These are phyloP conservation scores for Ptychodera flava DNA, from an alignment of 35 echinoderm and acorn worm genomes.

Conservation along the genomic window DNA sequence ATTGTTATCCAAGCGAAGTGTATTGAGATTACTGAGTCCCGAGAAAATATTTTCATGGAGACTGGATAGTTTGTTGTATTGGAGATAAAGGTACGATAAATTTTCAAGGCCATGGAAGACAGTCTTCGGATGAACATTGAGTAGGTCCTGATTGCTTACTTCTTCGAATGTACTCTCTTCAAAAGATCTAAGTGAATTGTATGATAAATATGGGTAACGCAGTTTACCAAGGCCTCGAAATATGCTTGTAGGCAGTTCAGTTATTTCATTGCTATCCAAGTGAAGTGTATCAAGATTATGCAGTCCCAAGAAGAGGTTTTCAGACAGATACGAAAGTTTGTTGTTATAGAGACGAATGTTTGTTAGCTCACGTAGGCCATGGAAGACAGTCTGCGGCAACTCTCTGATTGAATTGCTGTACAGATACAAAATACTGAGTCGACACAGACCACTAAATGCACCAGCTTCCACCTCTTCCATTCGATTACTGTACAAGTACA, in stretches of 20 bases:
- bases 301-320: not conserved
- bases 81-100: no score
- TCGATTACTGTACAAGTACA: not conserved
- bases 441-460: not conserved
- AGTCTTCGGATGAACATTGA: no score
- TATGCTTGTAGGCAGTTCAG: not conserved
- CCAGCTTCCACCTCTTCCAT: not conserved
- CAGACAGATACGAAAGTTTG: not conserved
- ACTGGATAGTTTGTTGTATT: no score
- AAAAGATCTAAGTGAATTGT: not conserved
- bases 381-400: not conserved
- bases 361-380: not conserved
- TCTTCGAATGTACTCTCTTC: not conserved
- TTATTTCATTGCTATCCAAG: not conserved
- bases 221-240: not conserved
- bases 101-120: no score
- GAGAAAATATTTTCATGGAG: no score
- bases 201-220: not conserved
- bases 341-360: not conserved
- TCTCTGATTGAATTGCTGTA: not conserved
- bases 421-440: not conserved
- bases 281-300: not conserved
- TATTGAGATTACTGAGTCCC: no score
- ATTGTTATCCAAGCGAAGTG: no score
- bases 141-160: no score